phyloP scores from a whole-genome alignment of 2,113 vertebrate genomes.

The Nothocercus julius region DNA sequence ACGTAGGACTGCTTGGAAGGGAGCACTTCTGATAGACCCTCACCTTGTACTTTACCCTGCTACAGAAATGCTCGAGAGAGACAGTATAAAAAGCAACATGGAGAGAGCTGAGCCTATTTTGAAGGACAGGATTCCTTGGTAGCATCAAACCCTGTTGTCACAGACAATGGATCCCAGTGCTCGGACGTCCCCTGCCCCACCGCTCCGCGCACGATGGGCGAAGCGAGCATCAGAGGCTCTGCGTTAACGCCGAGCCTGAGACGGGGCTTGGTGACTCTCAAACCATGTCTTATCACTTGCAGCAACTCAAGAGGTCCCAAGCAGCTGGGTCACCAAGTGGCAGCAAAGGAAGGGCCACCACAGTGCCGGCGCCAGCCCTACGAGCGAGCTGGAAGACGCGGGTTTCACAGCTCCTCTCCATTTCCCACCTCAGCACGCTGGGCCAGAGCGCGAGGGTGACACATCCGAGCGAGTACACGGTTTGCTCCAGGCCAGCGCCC shows the following conservation, averaged over 20 bases:
- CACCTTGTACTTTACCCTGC: not conserved
- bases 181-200: not conserved
- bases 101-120: not conserved
- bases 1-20: not conserved
- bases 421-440: not conserved
- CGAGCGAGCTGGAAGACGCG: not conserved
- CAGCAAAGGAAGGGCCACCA: not conserved
- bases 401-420: not conserved
- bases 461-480: accelerated
- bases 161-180: not conserved
- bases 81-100: not conserved
- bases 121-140: not conserved
- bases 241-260: not conserved
- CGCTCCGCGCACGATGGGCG: accelerated
- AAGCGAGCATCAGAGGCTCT: not conserved
- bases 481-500: not conserved
- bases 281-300: not conserved
- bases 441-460: not conserved
- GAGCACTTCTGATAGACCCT: not conserved
- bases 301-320: not conserved
- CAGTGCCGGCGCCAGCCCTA: not conserved
- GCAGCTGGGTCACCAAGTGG: not conserved
- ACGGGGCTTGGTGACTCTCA: not conserved
- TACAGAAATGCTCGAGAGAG: not conserved
- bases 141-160: not conserved